Evolutionary conservation across 2,888 invertebrate genomes (phyloP), one percentile per base, ranked within the genome.

Genomic region (Drosophila rellima): DNA sequence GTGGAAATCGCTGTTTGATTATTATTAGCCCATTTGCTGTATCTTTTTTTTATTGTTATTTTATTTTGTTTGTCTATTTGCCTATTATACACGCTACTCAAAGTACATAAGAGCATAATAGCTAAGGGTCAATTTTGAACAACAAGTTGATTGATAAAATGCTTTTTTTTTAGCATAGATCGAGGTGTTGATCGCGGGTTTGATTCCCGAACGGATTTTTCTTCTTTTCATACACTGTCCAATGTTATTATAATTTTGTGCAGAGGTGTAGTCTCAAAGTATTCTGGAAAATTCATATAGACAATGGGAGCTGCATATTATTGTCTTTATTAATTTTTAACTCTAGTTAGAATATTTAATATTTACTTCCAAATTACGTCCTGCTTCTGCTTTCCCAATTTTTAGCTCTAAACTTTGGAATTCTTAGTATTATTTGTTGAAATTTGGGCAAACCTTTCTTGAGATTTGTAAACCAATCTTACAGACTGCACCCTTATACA

Each of bases 1-100:
- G 56, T 52, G 42, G 42, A 62, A 74, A 47, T 75, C 68, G 57
- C 67, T 62, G 60, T 64, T 73, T 75, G 73, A 75, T 57, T 72
- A 60, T 45, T 77, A 64, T 75, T 72, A 60, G 68, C 55, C 8
- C 45, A 45, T 44, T 62, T 39, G 45, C 55, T 15, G 23, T 15
- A 17, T 5, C 23, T 31, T 52, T 23, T 7, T 33, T 13, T 20
- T 42, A 47, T 47, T 62, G 10, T 54, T 45, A 23, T 55, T 37
- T 50, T 13, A 20, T 44, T 44, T 48, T 40, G 48, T 54, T 44
- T 37, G 48, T 37, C 26, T 52, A 33, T 50, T 44, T 56, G 66
- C 31, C 47, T 48, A 47, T 67, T 74, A 10, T 1, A 18, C n/a
- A 18, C 18, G 31, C 6, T 48, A 33, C 13, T 13, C 17, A 8